Evolutionary conservation across 2,113 vertebrate genomes (phyloP), one percentile per base, ranked within the genome.

Genomic region (Pycnonotus jocosus): DNA sequence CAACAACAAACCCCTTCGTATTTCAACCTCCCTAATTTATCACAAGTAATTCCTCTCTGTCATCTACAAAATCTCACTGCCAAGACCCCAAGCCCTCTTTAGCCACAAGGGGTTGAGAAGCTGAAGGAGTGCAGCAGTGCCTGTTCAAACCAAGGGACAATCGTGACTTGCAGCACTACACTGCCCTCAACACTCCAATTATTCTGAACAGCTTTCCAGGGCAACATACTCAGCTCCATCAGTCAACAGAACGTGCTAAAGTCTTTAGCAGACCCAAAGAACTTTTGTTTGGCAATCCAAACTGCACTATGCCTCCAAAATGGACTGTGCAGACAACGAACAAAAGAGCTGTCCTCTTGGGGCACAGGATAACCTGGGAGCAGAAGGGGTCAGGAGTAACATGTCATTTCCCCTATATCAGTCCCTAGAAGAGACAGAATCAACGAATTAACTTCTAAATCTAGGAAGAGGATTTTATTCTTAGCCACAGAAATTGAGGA

Each of bases 161-260:
- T 12, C 57, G n/a, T 60, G 18, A 33, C 33, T 51, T 19, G 5
- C 22, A 19, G 15, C 30, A 27, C 50, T 18, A 11, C 10, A 5
- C 17, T 35, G 28, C 37, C 51, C 48, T 42, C 9, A 2, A n/a
- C 66, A 73, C 30, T 51, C 65, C 44, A 47, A 15, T 53, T 53
- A 60, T 8, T 61, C 16, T 1, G 0, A 38, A 30, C 3, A 4
- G 9, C n/a, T 11, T 57, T 53, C 47, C 56, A 1, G 5, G 7
- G 37, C 5, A 64, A 66, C 48, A 37, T 2, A 16, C 16, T 58
- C 12, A 23, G 78, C 28, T 23, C 44, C 20, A 1, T 16, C 42
- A 45, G 56, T 37, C 71, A 86, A 33, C 1, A 83, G 37, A 77
- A 69, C 0, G 0, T 12, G 21, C 27, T 13, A 13, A 18, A 37